Conservation (phyloP, 2,113 vertebrate genomes). For the Ailurus styani region DNA sequence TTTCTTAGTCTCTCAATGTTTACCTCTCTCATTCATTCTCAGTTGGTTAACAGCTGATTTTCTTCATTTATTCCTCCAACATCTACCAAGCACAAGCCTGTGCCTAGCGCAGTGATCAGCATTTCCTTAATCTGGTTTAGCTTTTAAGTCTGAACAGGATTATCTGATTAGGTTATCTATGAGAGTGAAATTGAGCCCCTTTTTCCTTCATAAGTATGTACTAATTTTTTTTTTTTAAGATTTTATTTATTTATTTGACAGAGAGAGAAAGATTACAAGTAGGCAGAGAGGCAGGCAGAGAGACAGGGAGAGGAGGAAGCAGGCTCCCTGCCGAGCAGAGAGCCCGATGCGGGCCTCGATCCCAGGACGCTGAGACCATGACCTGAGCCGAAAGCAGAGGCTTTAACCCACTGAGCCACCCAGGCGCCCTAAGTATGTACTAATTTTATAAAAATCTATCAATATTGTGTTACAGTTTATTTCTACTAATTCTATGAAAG, state of each 20-base stretch:
- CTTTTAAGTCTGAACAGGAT: not conserved
- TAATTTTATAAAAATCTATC: not conserved
- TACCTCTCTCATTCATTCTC: not conserved
- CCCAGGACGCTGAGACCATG: no score
- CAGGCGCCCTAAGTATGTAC: not conserved
- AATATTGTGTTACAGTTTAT: constrained; percentile 5
- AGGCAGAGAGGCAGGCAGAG: no score
- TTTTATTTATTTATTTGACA: no score
- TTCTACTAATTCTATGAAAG: not conserved
- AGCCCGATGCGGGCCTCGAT: no score
- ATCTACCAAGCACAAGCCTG: not conserved
- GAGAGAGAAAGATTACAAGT: no score
- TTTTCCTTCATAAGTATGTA: not conserved
- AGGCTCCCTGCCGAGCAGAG: no score
- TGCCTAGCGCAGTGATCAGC: not conserved
- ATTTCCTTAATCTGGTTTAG: not conserved
- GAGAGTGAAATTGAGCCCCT: not conserved
- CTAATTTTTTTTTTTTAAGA: no score
- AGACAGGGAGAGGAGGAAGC: no score
- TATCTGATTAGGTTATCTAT: not conserved
- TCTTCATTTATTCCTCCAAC: not conserved
- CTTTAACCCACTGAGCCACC: no score
- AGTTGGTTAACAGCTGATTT: not conserved
- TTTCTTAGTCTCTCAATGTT: not conserved
- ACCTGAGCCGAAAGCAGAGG: no score